Evolutionary conservation across 2,113 vertebrate genomes (phyloP), one percentile per base, ranked within the genome.

Genomic region (Oryzias melastigma): DNA sequence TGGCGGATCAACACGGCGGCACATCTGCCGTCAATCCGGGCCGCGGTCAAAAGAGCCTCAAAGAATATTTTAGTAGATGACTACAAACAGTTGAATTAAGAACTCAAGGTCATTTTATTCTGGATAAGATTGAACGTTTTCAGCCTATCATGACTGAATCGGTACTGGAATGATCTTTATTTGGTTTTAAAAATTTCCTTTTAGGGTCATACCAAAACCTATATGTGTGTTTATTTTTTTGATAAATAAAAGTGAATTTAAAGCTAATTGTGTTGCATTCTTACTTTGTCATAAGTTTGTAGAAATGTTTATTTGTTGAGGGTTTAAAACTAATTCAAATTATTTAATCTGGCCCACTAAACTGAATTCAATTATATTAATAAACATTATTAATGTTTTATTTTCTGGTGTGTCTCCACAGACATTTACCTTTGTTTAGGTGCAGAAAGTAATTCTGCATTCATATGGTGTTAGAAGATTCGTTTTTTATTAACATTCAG

Each of bases 21-120:
- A 74, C 41, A 29, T 42, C 14, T 13, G 12, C 0, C 42, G 7
- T 24, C 16, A 61, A 78, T 47, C 73, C 55, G 63, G 92, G 75
- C 62, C 68, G 86, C 7, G 52, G 66, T 61, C 93, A 88, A 78
- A 77, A 35, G 15, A 81, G 62, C 47, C 80, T 90, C 19, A 75
- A 89, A 41, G 88, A 88, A 47, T 79, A 43, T 73, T 88, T 87
- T 27, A 63, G 58, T 46, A 59, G 56, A 77, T 80, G 51, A 78
- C 7, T 62, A 3, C 1, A 48, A 15, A 41, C 20, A 27, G 45
- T 18, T 40, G 22, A 10, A 40, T 53, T 35, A 19, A 65, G 0
- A 15, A 19, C 42, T 40, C 14, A 35, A 7, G 29, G 8, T 25
- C 48, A 42, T 64, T n/a, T 47, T 52, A 19, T 16, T 67, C 53